These are phyloP conservation scores for Eulemur rufifrons DNA, from an alignment of 2,113 vertebrate species.

Conservation along the genomic window DNA sequence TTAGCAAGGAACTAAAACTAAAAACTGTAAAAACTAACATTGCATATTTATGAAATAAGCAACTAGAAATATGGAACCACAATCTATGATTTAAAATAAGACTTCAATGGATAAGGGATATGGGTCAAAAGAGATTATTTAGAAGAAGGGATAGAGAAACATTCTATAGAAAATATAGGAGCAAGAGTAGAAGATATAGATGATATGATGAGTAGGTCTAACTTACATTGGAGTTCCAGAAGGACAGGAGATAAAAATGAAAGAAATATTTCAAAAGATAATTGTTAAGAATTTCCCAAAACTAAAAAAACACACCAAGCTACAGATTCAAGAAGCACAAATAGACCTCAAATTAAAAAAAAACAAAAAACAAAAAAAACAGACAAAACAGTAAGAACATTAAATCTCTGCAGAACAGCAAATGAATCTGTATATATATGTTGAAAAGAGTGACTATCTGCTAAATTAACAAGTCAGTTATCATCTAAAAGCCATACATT, in stretches of 20 bases:
- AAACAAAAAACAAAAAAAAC: neutral
- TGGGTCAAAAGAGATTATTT: neutral
- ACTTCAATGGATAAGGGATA: neutral
- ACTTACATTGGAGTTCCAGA: neutral
- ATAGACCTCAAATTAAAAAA: neutral
- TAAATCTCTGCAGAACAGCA: neutral
- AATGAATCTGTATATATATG: neutral
- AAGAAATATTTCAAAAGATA: slow-evolving; percentile 47
- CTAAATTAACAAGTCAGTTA: slow-evolving; percentile 14
- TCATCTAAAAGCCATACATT: neutral
- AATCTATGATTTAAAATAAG: slow-evolving; percentile 28
- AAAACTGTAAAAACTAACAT: neutral
- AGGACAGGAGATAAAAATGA: neutral
- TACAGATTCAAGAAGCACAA: neutral
- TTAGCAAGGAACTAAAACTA: neutral
- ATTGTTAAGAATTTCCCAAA: neutral
- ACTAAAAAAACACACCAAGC: slow-evolving; percentile 15
- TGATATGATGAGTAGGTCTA: neutral
- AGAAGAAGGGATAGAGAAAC: neutral
- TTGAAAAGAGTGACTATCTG: neutral
- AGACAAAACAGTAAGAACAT: neutral
- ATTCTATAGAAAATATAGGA: neutral
- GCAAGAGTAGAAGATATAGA: neutral
- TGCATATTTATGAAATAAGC: neutral
- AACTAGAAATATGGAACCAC: slow-evolving; percentile 18